Evolutionary conservation across 2,113 vertebrate species (phyloP), one percentile per base, ranked within the genome.

Genomic region (Mixornis gularis): DNA sequence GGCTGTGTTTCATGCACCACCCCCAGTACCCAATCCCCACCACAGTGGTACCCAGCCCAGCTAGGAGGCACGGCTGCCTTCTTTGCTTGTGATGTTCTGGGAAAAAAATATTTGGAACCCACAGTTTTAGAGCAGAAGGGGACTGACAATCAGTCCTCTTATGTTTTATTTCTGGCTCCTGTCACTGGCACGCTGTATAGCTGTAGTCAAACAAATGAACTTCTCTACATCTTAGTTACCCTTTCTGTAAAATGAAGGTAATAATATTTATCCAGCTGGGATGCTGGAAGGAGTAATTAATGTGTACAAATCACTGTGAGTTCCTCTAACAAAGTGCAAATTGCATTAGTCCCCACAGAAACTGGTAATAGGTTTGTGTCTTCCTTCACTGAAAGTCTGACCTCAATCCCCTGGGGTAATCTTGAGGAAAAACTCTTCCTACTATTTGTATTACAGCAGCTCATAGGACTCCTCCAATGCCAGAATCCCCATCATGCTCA

Each of bases 221-320:
- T 84, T 89, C 84, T 69, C 73, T 79, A 92, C 78, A 65, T 95
- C 81, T 94, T 92, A 93, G 83, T 94, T 95, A 94, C 71, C 80
- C 66, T 89, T 89, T 93, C 94, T 93, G 58, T 92, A 93, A 95
- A 92, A 93, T 66, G 78, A 77, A 94, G 91, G 85, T 94, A 95
- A 92, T 91, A 92, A 95, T 95, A 95, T 95, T 96, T 96, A 90
- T 96, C 93, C 85, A 96, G 79, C 92, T 93, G 94, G 90, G 94
- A 95, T 94, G 85, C 93, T 93, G 87, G 90, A 87, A 95, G 92
- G 87, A 95, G 94, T 96, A 95, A 96, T 95, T 96, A 96, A 95
- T 91, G 90, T 77, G 93, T 95, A 96, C 87, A 91, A 95, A 95
- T 95, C 74, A 92, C 92, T 94, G 77, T 80, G 90, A 94, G 85